These are phyloP conservation scores for Tachyglossus aculeatus DNA, from an alignment of 2,797 vertebrate species.

Conservation along the genomic window DNA sequence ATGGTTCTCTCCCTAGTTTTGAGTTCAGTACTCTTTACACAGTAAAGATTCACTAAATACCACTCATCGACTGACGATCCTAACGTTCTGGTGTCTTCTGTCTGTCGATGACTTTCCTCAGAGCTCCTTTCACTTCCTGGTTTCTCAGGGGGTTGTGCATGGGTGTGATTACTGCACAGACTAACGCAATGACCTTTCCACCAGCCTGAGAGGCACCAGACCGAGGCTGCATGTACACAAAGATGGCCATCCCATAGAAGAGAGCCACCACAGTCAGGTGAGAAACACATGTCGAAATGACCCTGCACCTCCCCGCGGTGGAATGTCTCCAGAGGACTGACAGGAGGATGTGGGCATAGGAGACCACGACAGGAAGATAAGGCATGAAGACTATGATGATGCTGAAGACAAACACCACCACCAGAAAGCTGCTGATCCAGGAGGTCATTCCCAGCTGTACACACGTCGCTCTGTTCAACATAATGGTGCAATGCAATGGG, in stretches of 20 bases:
- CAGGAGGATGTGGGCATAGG: slow-evolving; percentile 32
- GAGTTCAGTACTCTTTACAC: background rate
- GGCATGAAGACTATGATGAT: slow-evolving; percentile 54
- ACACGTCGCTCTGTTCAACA: slow-evolving; percentile 45
- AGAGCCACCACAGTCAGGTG: slow-evolving; percentile 53
- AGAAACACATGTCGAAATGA: slow-evolving; percentile 63
- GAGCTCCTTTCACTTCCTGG: background rate
- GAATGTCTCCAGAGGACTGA: slow-evolving; percentile 32
- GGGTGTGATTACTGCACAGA: background rate
- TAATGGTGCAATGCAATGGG: slow-evolving; percentile 49
- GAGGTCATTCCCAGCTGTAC: slow-evolving; percentile 41
- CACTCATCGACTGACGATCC: background rate
- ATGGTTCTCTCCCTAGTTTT: background rate
- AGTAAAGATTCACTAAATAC: background rate
- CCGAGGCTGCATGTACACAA: slow-evolving; percentile 58
- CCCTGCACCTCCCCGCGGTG: slow-evolving; percentile 17
- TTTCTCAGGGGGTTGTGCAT: background rate
- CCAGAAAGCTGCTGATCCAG: slow-evolving; percentile 55
- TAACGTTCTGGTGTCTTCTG: background rate
- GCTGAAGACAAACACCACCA: slow-evolving; percentile 61
- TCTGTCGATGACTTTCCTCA: background rate
- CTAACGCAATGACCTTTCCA: slow-evolving; percentile 37
- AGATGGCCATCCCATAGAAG: slow-evolving; percentile 60
- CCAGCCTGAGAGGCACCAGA: slow-evolving; percentile 21
- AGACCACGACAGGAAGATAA: slow-evolving; percentile 59